Evolutionary conservation across 2,797 vertebrate species (phyloP), one percentile per base, ranked within the genome.

Genomic region (Picus viridis): DNA sequence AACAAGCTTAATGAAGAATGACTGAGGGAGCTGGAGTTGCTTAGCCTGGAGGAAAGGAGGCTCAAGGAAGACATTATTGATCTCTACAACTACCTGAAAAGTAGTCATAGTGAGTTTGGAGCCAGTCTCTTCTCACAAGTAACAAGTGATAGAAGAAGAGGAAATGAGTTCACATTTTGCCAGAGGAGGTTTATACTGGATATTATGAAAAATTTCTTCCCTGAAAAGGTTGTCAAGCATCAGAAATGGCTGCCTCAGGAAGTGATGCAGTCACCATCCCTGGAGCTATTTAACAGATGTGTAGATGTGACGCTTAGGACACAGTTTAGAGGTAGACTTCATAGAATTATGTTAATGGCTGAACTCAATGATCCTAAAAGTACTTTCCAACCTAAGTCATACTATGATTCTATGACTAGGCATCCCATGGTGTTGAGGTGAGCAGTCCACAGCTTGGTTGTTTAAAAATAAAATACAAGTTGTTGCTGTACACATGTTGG

Each of bases 391-490:
- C 11, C 19, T 57, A 47, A 83, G 36, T 49, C 6, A 63, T 79
- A 57, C 34, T 47, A 1, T 86, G 29, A 34, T 57, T 62, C 7
- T 54, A 5, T 54, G 34, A 72, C 56, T 64, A 43, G 53, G 56
- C 17, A 56, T 84, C 56, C 24, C 3, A 0, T 49, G n/a, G 24
- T 69, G 67, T 39, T 92, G 82, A 83, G 47, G 26, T 77, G 39
- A 91, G 53, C 39, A 39, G 15, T 51, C 29, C 2, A 1, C 59
- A 70, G 34, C 12, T 67, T 2, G 0, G 5, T 85, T 56, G 58
- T 71, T 88, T 71, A 73, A 86, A 86, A 89, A 71, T 45, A 72
- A 86, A 77, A 67, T 54, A 82, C 63, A 87, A 83, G 45, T 61
- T 85, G 65, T 3, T 65, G 45, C 61, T 80, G 12, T 72, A 59